Conservation (phyloP, 2,888 invertebrate species). For the Ennomos erosarius region DNA sequence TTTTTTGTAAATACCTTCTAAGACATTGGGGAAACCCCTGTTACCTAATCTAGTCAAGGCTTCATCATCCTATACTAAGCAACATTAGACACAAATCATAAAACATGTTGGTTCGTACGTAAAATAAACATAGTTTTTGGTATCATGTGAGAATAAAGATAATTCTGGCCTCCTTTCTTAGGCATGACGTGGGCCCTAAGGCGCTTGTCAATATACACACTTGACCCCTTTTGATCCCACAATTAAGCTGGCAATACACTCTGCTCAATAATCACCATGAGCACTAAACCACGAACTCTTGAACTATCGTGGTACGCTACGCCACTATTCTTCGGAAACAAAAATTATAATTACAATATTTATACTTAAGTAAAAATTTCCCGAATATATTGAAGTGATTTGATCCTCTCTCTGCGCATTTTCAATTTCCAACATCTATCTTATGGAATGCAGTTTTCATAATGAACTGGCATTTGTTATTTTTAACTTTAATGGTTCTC, state of each 20-base stretch:
- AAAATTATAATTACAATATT: too few relatives aligned
- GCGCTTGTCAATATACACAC: slow-evolving; percentile 83
- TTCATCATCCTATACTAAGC: neutral
- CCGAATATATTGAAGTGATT: too few relatives aligned
- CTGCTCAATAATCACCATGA: slow-evolving; percentile 45
- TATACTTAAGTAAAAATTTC: too few relatives aligned
- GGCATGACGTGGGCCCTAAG: slow-evolving; percentile 80
- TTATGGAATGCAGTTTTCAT: slow-evolving; percentile 5
- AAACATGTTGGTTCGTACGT: too few relatives aligned
- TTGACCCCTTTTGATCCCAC: slow-evolving; percentile 85
- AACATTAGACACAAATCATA: slow-evolving; percentile 1
- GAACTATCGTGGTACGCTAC: neutral
- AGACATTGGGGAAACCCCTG: too few relatives aligned
- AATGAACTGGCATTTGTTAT: slow-evolving; percentile 16
- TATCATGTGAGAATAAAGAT: slow-evolving; percentile 12
- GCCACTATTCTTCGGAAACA: too few relatives aligned
- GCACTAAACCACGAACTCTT: slow-evolving; percentile 10
- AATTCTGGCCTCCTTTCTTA: slow-evolving; percentile 49
- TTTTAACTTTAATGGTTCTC: slow-evolving; percentile 19
- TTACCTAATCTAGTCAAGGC: too few relatives aligned
- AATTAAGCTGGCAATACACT: slow-evolving; percentile 79
- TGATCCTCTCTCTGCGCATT: too few relatives aligned
- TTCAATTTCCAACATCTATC: too few relatives aligned
- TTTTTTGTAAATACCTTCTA: too few relatives aligned
- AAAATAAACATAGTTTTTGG: neutral